A percentile compares a stretch with the other conserved stretches of the same genome.
phyloP scores from a whole-genome alignment of 1,140 invertebrate species.

The Polypedilum pembai region DNA sequence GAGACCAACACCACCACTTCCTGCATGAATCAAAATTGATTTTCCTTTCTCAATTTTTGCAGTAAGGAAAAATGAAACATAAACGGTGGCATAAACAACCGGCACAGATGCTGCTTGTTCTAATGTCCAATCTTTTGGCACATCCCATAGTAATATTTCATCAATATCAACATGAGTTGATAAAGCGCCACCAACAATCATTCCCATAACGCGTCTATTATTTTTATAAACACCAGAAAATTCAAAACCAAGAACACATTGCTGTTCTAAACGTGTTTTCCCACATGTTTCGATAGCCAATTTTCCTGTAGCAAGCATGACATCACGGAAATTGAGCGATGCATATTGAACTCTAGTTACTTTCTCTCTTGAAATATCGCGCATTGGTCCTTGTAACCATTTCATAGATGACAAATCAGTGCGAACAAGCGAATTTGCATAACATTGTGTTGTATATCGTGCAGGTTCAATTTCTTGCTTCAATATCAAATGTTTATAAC shows the following conservation, averaged over 20 bases:
- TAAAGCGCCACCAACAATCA: conserved; percentile 51
- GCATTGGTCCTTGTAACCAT: conserved; percentile 66
- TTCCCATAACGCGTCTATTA: conserved; percentile 66
- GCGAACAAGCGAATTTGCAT: conserved; percentile 64
- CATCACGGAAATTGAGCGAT: conserved; percentile 67
- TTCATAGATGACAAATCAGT: conserved; percentile 78
- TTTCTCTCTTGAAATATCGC: conserved; percentile 40
- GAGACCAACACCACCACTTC: conserved; percentile 77
- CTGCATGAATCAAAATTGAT: conserved; percentile 76
- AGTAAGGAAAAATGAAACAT: conserved; percentile 64
- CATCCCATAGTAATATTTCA: conserved; percentile 57
- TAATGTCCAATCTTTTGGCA: conserved; percentile 78
- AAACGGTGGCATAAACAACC: conserved; percentile 74
- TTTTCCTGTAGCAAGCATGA: conserved; percentile 70
- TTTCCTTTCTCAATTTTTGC: conserved; percentile 60
- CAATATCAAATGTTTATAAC: conserved; percentile 62
- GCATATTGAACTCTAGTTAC: conserved; percentile 55
- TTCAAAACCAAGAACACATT: conserved; percentile 66
- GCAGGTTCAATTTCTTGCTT: conserved; percentile 33
- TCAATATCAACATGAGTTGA: conserved; percentile 56
- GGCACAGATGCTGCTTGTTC: conserved; percentile 85
- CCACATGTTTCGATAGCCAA: conserved; percentile 53
- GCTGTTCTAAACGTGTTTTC: conserved; percentile 50
- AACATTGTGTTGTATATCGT: conserved; percentile 51
- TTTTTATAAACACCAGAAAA: conserved; percentile 51